phyloP scores from a whole-genome alignment of 2,888 invertebrate genomes.

The Spisula solida region DNA sequence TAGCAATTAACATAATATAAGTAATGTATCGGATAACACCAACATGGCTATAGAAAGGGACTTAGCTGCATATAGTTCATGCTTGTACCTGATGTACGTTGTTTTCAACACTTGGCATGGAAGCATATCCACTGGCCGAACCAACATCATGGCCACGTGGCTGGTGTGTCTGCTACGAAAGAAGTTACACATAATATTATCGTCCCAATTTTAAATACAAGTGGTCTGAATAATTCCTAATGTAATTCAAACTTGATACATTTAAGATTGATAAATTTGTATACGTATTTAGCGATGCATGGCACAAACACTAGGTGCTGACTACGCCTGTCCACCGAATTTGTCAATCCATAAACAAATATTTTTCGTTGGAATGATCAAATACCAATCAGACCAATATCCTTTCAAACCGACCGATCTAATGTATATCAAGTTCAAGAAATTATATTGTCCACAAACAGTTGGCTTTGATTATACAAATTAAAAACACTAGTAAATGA shows the following conservation, averaged over 20 bases:
- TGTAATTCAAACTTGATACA: background rate
- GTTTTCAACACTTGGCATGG: background rate
- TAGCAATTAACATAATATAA: too few species aligned
- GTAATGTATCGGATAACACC: too few species aligned
- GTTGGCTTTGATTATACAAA: too few species aligned
- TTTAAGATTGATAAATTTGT: background rate
- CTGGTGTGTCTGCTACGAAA: background rate
- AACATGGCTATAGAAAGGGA: too few species aligned
- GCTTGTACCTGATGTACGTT: background rate
- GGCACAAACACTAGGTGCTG: background rate
- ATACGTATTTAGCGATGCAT: background rate
- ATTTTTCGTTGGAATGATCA: background rate
- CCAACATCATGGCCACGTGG: background rate
- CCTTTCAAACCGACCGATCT: too few species aligned
- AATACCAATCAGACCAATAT: too few species aligned
- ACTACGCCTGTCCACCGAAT: background rate
- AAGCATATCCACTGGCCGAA: constrained; percentile 3
- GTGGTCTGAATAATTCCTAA: background rate
- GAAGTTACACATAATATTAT: background rate
- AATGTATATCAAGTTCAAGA: too few species aligned
- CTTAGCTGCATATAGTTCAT: background rate
- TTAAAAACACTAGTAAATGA: too few species aligned
- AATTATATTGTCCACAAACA: too few species aligned
- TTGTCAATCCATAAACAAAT: background rate
- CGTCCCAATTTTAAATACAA: background rate